Conservation (phyloP, 2,797 vertebrate genomes). For the Delichon dasypus region DNA sequence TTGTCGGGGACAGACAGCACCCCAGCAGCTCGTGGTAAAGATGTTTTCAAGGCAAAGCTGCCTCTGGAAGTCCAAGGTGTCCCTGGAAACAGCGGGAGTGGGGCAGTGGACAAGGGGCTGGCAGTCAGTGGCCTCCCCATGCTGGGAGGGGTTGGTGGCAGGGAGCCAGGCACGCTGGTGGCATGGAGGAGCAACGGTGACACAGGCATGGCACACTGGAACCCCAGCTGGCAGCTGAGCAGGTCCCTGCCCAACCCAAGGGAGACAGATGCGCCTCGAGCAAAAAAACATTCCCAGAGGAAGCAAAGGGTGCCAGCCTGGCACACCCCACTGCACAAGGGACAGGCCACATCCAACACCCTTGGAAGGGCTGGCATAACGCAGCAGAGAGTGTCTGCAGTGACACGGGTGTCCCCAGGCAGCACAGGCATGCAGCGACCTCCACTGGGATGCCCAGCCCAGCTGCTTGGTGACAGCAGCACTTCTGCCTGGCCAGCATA, state of each 20-base stretch:
- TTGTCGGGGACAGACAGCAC: rapidly evolving
- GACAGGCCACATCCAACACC: not conserved
- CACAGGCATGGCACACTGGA: rapidly evolving
- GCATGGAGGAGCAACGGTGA: rapidly evolving
- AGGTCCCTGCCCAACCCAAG: not conserved
- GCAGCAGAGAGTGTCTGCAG: not conserved
- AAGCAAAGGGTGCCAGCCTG: not conserved
- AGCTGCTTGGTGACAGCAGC: not conserved
- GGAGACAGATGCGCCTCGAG: not conserved
- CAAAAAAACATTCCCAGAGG: not conserved
- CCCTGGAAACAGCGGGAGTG: rapidly evolving
- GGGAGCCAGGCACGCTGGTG: rapidly evolving
- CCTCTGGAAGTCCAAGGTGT: not conserved
- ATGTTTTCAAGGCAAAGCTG: not conserved
- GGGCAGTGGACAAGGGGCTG: rapidly evolving
- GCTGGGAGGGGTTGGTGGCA: not conserved
- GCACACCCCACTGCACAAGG: not conserved
- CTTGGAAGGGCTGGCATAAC: not conserved
- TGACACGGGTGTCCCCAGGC: not conserved
- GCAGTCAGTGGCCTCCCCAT: not conserved
- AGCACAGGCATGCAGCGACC: not conserved
- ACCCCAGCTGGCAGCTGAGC: not conserved
- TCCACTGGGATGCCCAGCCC: not conserved
- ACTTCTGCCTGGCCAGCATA: not conserved
- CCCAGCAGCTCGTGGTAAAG: not conserved